Evolutionary conservation across 2,113 vertebrate species (phyloP).

Genomic region (Hyaena hyaena): DNA sequence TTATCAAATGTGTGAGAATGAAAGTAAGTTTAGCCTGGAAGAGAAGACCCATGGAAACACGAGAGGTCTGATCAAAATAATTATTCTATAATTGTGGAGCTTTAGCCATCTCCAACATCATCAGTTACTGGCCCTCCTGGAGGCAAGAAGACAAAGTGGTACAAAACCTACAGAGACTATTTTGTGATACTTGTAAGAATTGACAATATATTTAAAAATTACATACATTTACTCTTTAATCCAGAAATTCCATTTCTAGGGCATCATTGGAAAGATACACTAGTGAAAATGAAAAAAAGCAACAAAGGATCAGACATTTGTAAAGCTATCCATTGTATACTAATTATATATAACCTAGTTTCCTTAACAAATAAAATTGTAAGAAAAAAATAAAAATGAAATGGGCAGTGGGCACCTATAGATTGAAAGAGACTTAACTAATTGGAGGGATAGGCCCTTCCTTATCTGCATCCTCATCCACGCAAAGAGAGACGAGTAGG

Average conservation of each 20-base stretch:
- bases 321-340: background rate
- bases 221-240: background rate
- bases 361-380: background rate
- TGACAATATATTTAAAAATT: background rate
- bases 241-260: background rate
- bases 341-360: background rate
- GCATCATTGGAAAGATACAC: background rate
- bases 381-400: constrained; percentile 8
- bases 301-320: background rate
- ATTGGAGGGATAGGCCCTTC: background rate
- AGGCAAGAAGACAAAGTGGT: background rate
- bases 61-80: background rate
- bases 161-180: background rate
- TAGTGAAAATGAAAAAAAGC: background rate
- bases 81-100: background rate
- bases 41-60: background rate
- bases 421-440: background rate
- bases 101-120: background rate
- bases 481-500: background rate
- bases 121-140: background rate
- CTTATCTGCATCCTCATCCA: background rate
- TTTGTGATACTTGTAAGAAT: background rate
- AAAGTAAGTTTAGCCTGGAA: background rate
- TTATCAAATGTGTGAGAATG: background rate
- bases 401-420: too few species aligned